A percentile compares a stretch with the other conserved stretches of the same genome.
Evolutionary conservation across 2,797 vertebrate species (phyloP).

Genomic region (Hirundo rustica): DNA sequence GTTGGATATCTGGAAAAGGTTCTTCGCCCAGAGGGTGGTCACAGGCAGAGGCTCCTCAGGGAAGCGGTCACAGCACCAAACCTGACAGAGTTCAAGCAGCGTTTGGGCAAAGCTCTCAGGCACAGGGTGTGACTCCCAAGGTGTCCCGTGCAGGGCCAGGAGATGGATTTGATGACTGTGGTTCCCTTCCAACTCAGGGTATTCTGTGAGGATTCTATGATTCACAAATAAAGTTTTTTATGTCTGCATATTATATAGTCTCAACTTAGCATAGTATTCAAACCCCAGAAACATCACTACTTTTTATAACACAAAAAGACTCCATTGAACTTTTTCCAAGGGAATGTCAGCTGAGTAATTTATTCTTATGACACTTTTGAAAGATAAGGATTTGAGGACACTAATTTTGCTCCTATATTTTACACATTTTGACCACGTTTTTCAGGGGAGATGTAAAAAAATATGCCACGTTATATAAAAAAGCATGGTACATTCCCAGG

Average conservation of each 20-base stretch:
- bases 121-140: too few species aligned
- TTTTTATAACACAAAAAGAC: background rate
- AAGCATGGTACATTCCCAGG: background rate
- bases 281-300: background rate
- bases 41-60: too few species aligned
- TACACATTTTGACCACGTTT: background rate
- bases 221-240: background rate
- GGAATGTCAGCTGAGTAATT: background rate
- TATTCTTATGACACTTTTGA: background rate
- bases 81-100: too few species aligned
- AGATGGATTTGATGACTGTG: background rate
- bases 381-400: background rate
- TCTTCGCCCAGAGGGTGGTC: background rate
- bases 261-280: background rate
- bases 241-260: background rate
- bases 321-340: background rate
- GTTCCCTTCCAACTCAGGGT: background rate
- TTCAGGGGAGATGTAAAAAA: background rate
- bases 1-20: background rate
- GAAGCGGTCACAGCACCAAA: background rate
- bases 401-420: background rate
- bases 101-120: background rate
- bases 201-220: too few species aligned
- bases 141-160: rapidly evolving
- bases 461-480: background rate